These are phyloP conservation scores for Cervus canadensis DNA, from an alignment of 2,113 vertebrate genomes.

Conservation along the genomic window DNA sequence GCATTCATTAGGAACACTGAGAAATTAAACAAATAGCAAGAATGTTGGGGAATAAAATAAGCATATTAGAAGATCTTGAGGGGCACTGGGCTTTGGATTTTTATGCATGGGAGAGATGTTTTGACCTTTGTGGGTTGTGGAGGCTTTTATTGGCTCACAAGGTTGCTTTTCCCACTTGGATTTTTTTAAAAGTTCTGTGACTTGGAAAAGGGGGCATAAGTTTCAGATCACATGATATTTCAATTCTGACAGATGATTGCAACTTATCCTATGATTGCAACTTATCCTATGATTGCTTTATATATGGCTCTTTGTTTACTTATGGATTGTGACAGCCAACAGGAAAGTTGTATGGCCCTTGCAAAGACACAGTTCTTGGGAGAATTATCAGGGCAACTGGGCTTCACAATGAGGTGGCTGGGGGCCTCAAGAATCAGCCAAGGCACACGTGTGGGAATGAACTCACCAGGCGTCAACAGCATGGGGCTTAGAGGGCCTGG, in stretches of 20 bases:
- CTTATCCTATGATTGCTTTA: neutral
- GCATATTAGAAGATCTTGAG: neutral
- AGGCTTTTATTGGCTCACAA: neutral
- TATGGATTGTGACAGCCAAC: neutral
- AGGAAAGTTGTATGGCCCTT: neutral
- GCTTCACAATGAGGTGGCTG: neutral
- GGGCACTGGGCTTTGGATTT: neutral
- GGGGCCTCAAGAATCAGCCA: neutral
- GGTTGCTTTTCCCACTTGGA: neutral
- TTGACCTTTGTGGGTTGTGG: neutral
- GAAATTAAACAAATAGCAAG: neutral
- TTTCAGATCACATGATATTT: neutral
- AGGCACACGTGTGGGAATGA: neutral
- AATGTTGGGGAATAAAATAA: neutral
- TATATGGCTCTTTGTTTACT: neutral
- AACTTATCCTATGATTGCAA: neutral
- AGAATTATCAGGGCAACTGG: neutral
- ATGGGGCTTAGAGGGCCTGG: neutral
- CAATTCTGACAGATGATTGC: neutral
- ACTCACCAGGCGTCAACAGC: neutral
- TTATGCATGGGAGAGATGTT: neutral
- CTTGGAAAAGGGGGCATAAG: neutral
- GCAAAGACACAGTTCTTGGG: neutral
- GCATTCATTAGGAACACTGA: neutral
- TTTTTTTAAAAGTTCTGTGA: slow-evolving; percentile 1